Conservation (phyloP, 2,888 invertebrate genomes). For the Cancer borealis region DNA sequence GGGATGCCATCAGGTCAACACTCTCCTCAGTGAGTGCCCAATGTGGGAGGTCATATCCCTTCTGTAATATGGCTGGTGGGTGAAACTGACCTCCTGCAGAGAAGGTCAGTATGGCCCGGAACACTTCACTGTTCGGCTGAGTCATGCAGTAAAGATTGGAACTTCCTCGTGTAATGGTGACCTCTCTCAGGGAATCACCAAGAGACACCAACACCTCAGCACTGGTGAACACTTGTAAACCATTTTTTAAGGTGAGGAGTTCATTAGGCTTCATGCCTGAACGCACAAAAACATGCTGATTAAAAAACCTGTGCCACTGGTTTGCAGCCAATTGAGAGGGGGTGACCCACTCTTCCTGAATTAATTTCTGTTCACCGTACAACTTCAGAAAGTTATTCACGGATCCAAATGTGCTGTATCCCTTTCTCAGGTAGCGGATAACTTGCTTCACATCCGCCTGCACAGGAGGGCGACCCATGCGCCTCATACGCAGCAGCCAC, state of each 20-base stretch:
- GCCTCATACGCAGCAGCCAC: slow-evolving; percentile 54
- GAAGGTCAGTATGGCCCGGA: slow-evolving; percentile 36
- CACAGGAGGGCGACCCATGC: slow-evolving; percentile 48
- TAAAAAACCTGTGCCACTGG: background rate
- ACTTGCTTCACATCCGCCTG: background rate
- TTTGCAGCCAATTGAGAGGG: background rate
- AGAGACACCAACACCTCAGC: slow-evolving; percentile 44
- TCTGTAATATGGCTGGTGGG: slow-evolving; percentile 42
- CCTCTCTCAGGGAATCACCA: background rate
- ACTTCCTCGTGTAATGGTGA: background rate
- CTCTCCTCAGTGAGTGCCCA: background rate
- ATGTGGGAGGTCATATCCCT: slow-evolving; percentile 16
- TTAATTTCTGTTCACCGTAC: background rate
- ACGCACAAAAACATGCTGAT: background rate
- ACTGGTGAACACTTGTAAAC: background rate
- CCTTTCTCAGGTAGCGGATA: background rate
- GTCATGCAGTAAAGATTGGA: slow-evolving; percentile 45
- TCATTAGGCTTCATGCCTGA: background rate
- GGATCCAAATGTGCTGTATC: background rate
- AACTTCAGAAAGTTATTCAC: background rate
- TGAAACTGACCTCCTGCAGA: slow-evolving; percentile 34
- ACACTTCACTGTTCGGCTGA: background rate
- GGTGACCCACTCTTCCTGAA: background rate
- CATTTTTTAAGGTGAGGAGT: background rate
- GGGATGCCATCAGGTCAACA: slow-evolving; percentile 17